phyloP scores from a whole-genome alignment of 2,888 invertebrate species.

The Catotricha subobsoleta region DNA sequence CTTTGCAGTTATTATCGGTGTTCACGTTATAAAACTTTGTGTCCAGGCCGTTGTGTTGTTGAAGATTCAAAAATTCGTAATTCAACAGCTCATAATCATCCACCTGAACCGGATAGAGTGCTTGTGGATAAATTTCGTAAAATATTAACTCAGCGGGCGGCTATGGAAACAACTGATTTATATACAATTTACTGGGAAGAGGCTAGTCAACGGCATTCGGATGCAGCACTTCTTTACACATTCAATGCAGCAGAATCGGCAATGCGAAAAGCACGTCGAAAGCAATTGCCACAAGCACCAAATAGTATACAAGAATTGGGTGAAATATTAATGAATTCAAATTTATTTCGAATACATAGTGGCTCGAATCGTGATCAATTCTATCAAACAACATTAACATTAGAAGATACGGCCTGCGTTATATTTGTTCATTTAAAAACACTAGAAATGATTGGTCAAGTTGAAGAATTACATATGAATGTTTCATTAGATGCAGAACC shows the following conservation, averaged over 20 bases:
- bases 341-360: constrained; percentile 16
- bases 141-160: constrained; percentile 15
- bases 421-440: constrained; percentile 17
- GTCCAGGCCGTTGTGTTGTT: constrained; percentile 15
- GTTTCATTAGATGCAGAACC: constrained; percentile 13
- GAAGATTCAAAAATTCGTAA: constrained; percentile 15
- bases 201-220: constrained; percentile 16
- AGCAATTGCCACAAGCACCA: constrained; percentile 15
- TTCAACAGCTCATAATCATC: constrained; percentile 16
- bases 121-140: constrained; percentile 17
- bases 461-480: constrained; percentile 17
- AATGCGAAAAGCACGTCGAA: constrained; percentile 18
- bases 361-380: constrained; percentile 15
- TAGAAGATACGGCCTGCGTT: constrained; percentile 14
- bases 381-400: constrained; percentile 15
- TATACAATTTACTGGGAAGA: constrained; percentile 17
- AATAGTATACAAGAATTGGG: constrained; percentile 14
- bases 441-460: constrained; percentile 13
- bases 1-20: constrained; percentile 17
- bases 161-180: constrained; percentile 14
- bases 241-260: constrained; percentile 17
- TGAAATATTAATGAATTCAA: constrained; percentile 13
- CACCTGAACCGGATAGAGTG: constrained; percentile 14
- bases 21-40: constrained; percentile 15
- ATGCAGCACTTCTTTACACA: constrained; percentile 17